A percentile compares a stretch with the other conserved stretches of the same genome.
Conservation (phyloP, 1,140 invertebrate species). For the Lepidurus apus region DNA sequence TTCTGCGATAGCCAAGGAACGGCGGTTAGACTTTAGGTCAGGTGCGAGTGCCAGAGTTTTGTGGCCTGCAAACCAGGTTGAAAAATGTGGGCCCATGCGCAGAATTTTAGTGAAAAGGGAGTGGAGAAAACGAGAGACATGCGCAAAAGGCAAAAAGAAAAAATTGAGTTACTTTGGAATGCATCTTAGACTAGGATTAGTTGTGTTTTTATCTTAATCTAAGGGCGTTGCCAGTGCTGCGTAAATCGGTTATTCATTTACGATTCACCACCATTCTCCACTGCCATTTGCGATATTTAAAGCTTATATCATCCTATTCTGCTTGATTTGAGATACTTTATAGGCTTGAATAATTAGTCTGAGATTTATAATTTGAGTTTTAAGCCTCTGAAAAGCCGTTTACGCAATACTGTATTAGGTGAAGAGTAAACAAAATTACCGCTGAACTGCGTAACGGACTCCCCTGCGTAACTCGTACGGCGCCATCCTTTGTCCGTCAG, state of each 20-base stretch:
- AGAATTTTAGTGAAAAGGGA: neutral
- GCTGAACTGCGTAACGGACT: constrained; percentile 7
- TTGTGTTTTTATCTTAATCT: neutral
- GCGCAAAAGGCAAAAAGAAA: neutral
- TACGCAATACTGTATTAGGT: neutral
- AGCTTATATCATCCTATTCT: too few relatives aligned
- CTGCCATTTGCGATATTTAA: too few relatives aligned
- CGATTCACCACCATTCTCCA: neutral
- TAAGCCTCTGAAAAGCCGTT: neutral
- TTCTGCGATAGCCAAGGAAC: constrained; percentile 7
- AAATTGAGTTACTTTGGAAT: neutral
- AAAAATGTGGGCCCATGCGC: neutral
- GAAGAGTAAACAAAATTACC: neutral
- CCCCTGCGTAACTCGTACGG: constrained; percentile 33
- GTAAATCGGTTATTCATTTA: neutral
- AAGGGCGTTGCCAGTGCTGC: neutral
- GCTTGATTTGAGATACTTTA: too few relatives aligned
- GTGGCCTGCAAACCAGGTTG: neutral
- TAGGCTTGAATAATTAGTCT: too few relatives aligned
- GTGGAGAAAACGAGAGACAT: neutral
- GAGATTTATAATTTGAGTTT: too few relatives aligned
- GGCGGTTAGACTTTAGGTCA: neutral
- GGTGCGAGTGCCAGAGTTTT: neutral
- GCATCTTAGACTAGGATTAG: neutral
- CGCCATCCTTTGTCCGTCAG: constrained; percentile 27